Evolutionary conservation across 92 coral and sea anemone species (phyloP).

Genomic region (Actinernus sp.): DNA sequence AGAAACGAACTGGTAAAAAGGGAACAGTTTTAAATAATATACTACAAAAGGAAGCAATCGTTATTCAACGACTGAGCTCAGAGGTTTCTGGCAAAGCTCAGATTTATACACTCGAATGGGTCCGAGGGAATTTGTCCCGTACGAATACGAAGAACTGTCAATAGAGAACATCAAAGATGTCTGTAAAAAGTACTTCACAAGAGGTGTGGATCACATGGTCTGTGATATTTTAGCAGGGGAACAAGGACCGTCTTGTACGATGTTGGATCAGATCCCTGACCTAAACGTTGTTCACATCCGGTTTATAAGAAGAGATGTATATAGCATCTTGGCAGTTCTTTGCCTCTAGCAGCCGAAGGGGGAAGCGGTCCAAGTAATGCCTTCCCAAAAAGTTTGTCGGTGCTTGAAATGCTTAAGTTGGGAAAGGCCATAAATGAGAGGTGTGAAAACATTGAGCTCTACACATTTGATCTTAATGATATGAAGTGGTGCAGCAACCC

Average conservation of each 20-base stretch:
- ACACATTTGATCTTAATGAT: constrained; percentile 22
- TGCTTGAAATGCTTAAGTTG: background rate
- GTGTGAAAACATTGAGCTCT: background rate
- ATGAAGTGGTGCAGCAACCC: constrained; percentile 28
- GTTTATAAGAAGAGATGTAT: constrained; percentile 25
- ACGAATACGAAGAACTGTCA: background rate
- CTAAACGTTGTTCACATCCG: constrained; percentile 50
- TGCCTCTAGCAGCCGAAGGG: too few relatives aligned
- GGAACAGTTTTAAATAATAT: background rate
- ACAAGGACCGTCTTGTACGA: constrained; percentile 50
- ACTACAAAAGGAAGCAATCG: background rate
- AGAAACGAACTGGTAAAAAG: background rate
- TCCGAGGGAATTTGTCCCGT: constrained; percentile 4
- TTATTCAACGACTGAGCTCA: background rate
- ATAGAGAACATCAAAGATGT: background rate
- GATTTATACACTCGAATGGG: constrained; percentile 2
- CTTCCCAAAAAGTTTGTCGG: constrained; percentile 2
- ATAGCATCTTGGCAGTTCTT: too few relatives aligned
- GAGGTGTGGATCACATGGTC: background rate
- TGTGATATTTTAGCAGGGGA: constrained; percentile 31
- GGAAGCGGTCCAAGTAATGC: too few relatives aligned
- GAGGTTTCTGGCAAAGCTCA: background rate
- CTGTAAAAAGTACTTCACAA: background rate
- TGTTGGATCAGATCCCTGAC: constrained; percentile 45
- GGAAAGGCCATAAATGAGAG: background rate